Evolutionary conservation across 1,140 invertebrate genomes (phyloP).

Genomic region (Brevipalpus yothersi): DNA sequence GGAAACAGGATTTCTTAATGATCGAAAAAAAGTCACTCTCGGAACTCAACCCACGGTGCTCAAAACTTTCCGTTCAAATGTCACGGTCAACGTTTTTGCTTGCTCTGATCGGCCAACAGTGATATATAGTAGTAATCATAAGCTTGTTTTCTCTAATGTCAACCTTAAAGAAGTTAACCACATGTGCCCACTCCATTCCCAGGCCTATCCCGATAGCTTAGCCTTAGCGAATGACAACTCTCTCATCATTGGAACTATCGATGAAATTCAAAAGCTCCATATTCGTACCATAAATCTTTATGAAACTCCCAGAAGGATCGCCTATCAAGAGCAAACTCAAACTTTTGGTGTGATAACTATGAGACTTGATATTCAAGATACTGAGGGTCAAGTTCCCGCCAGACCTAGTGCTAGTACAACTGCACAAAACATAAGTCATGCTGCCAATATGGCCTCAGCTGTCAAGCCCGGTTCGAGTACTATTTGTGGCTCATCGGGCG

Average conservation of each 20-base stretch:
- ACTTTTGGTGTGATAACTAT: constrained; percentile 84
- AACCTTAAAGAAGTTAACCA: constrained; percentile 94
- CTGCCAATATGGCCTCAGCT: constrained; percentile 5
- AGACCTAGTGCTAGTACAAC: constrained; percentile 46
- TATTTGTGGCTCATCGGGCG: constrained; percentile 22
- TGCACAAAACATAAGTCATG: constrained; percentile 9
- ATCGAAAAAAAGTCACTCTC: constrained; percentile 74
- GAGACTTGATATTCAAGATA: constrained; percentile 47
- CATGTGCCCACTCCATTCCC: constrained; percentile 89
- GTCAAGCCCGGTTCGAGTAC: background rate
- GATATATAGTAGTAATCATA: constrained; percentile 96
- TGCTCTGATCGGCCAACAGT: constrained; percentile 95
- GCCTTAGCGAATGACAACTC: constrained; percentile 77
- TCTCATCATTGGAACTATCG: constrained; percentile 89
- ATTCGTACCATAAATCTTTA: constrained; percentile 79
- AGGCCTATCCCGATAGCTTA: constrained; percentile 78
- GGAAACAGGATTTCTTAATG: constrained; percentile 38
- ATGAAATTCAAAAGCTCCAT: constrained; percentile 94
- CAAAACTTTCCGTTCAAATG: constrained; percentile 64
- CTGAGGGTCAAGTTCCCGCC: constrained; percentile 23
- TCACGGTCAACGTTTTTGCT: constrained; percentile 90
- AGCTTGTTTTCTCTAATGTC: constrained; percentile 96
- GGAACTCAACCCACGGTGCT: constrained; percentile 90
- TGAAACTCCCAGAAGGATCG: constrained; percentile 75
- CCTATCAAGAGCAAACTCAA: constrained; percentile 75